phyloP scores from a whole-genome alignment of 2,888 invertebrate species.

The Tetranychus piercei region DNA sequence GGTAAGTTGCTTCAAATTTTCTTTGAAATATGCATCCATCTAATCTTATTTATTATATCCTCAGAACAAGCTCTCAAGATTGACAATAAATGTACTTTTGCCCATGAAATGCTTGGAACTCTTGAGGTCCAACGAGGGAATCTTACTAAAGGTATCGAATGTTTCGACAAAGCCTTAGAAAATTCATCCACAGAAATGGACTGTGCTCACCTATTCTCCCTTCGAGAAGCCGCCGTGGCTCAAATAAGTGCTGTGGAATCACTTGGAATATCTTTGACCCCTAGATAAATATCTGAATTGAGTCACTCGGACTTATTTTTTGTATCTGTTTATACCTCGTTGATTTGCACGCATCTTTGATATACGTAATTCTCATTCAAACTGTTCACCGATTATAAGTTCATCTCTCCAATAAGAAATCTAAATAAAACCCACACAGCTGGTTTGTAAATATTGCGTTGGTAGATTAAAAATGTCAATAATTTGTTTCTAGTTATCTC shows the following conservation, averaged over 20 bases:
- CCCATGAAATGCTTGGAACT: slow-evolving; percentile 81
- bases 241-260: slow-evolving; percentile 37
- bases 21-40: slow-evolving; percentile 37
- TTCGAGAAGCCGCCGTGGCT: slow-evolving; percentile 72
- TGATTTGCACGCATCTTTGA: too few relatives aligned
- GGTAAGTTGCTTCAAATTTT: slow-evolving; percentile 39
- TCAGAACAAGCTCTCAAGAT: slow-evolving; percentile 55
- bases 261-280: background rate
- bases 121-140: slow-evolving; percentile 83
- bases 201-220: slow-evolving; percentile 69
- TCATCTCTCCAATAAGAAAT: too few relatives aligned
- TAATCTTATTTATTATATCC: background rate
- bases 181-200: slow-evolving; percentile 69
- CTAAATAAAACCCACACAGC: too few relatives aligned
- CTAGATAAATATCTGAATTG: background rate
- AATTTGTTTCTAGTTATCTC: too few relatives aligned
- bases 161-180: slow-evolving; percentile 71
- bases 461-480: too few relatives aligned
- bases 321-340: too few relatives aligned
- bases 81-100: slow-evolving; percentile 81
- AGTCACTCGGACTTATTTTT: background rate
- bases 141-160: slow-evolving; percentile 55
- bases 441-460: too few relatives aligned
- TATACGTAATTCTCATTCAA: too few relatives aligned
- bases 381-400: too few relatives aligned